A percentile compares a stretch with the other conserved stretches of the same genome.
Conservation (phyloP, 2,797 vertebrate species). For the Hypotaenidia philippensis region DNA sequence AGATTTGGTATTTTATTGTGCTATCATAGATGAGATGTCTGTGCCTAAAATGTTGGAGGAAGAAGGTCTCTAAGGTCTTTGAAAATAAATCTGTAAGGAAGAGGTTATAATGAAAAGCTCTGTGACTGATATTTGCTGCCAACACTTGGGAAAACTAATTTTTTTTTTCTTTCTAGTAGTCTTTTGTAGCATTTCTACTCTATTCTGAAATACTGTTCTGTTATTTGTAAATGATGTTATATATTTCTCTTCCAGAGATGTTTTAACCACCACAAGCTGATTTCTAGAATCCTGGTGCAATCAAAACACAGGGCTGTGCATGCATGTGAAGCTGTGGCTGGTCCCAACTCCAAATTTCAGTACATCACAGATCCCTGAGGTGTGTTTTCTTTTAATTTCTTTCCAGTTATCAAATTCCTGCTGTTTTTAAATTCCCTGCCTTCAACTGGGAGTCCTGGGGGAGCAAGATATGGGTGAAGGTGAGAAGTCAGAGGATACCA, state of each 20-base stretch:
- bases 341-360: background rate
- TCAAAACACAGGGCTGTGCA: background rate
- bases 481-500: background rate
- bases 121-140: background rate
- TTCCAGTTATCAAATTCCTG: background rate
- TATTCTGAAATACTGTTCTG: background rate
- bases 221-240: background rate
- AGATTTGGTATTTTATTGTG: background rate
- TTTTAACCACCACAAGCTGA: background rate
- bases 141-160: background rate
- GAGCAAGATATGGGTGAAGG: background rate
- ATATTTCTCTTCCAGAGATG: background rate
- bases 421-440: background rate
- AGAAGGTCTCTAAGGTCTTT: background rate
- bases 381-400: background rate
- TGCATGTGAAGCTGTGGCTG: background rate
- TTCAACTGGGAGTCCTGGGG: background rate
- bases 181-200: background rate
- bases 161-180: background rate
- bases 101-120: background rate
- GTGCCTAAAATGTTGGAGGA: background rate
- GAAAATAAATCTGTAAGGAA: background rate
- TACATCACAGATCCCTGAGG: background rate
- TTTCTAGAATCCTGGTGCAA: background rate
- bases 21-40: background rate